A percentile compares a stretch with the other conserved stretches of the same genome.
phyloP scores from a whole-genome alignment of 2,888 invertebrate genomes.

The Megamerina dolium region DNA sequence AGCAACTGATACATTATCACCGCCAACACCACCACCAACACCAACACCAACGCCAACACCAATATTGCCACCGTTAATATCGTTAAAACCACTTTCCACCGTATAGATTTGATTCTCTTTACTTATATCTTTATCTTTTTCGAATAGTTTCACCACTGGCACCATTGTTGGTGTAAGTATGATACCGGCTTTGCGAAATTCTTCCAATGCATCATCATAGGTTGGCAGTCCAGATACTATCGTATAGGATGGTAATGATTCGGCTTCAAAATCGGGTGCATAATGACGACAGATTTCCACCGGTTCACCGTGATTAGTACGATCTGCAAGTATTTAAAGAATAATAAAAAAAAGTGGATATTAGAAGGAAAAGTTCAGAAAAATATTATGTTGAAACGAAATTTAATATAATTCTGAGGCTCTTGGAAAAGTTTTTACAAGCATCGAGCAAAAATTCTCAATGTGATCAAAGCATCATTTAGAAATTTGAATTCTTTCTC shows the following conservation, averaged over 20 bases:
- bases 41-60: constrained; percentile 17
- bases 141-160: constrained; percentile 45
- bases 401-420: neutral
- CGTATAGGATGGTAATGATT: constrained; percentile 59
- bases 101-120: constrained; percentile 22
- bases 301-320: constrained; percentile 42
- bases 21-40: constrained; percentile 9
- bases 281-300: constrained; percentile 45
- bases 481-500: too few species aligned
- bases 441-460: too few species aligned
- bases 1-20: constrained; percentile 33
- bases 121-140: constrained; percentile 24
- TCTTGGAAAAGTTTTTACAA: too few species aligned
- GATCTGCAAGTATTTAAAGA: constrained; percentile 45
- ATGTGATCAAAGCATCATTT: too few species aligned
- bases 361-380: neutral
- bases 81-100: constrained; percentile 20
- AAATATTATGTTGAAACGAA: neutral
- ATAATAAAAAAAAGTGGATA: neutral
- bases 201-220: constrained; percentile 59
- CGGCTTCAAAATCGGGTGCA: constrained; percentile 49
- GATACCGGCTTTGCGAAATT: constrained; percentile 51
- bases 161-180: constrained; percentile 39
- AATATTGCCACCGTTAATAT: neutral
- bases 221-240: constrained; percentile 61